phyloP scores from a whole-genome alignment of 2,888 invertebrate species.

The Synanthedon vespiformis region DNA sequence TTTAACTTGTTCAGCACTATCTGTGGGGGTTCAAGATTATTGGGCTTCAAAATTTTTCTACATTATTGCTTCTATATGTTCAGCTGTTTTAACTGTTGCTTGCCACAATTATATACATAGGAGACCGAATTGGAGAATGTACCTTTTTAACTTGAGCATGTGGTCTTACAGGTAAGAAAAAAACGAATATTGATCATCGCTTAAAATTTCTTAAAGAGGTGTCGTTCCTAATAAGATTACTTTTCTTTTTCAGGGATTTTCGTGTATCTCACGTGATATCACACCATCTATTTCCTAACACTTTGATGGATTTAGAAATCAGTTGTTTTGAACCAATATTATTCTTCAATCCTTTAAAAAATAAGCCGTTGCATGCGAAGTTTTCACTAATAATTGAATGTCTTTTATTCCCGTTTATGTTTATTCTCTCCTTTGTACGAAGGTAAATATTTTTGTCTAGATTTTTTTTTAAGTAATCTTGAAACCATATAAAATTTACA shows the following conservation, averaged over 20 bases:
- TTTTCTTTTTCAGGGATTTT: slow-evolving; percentile 1
- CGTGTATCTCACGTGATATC: slow-evolving; percentile 75
- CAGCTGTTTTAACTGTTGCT: slow-evolving; percentile 71
- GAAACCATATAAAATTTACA: too few relatives aligned
- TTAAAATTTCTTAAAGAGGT: neutral
- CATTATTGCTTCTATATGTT: slow-evolving; percentile 63
- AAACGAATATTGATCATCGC: neutral
- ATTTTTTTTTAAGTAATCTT: neutral
- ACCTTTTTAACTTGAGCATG: slow-evolving; percentile 77
- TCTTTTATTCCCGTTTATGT: slow-evolving; percentile 38
- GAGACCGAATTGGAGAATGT: slow-evolving; percentile 82
- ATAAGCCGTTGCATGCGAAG: slow-evolving; percentile 48
- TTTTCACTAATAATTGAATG: slow-evolving; percentile 64
- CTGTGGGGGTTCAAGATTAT: slow-evolving; percentile 24
- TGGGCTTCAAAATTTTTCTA: slow-evolving; percentile 33
- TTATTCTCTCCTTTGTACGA: slow-evolving; percentile 39
- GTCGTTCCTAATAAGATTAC: too few relatives aligned
- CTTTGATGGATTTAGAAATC: slow-evolving; percentile 79
- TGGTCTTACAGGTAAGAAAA: slow-evolving; percentile 72
- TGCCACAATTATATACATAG: slow-evolving; percentile 85
- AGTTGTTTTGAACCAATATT: slow-evolving; percentile 76
- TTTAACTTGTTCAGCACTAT: slow-evolving; percentile 27
- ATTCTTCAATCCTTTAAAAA: slow-evolving; percentile 75
- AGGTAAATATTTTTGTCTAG: slow-evolving; percentile 28
- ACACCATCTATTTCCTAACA: slow-evolving; percentile 84